phyloP scores from a whole-genome alignment of 2,888 invertebrate species.

The Xestia rhomboidea region DNA sequence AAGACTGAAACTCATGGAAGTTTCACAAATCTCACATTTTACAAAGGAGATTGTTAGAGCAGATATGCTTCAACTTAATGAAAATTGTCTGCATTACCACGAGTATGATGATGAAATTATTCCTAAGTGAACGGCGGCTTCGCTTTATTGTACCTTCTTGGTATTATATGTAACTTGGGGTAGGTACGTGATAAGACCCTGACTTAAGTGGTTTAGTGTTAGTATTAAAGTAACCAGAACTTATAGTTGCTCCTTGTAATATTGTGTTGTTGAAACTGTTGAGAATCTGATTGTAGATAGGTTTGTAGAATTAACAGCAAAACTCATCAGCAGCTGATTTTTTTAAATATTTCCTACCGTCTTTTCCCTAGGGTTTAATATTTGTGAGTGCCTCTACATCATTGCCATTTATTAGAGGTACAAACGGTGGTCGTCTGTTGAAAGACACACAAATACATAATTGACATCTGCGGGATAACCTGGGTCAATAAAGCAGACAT shows the following conservation, averaged over 20 bases:
- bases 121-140: conserved; percentile 58
- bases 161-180: conserved; percentile 34
- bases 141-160: conserved; percentile 39
- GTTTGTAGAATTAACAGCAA: not conserved
- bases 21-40: conserved; percentile 48
- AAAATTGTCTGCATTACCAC: conserved; percentile 63
- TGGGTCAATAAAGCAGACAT: not conserved
- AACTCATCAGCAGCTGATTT: not conserved
- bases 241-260: not conserved
- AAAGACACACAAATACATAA: not conserved
- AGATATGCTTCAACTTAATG: conserved; percentile 60
- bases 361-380: not conserved
- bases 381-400: not conserved
- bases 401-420: not conserved
- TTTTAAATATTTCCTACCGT: not conserved
- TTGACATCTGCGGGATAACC: not conserved
- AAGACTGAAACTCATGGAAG: conserved; percentile 26
- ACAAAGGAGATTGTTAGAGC: conserved; percentile 40
- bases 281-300: not conserved
- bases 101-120: conserved; percentile 64
- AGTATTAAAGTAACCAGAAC: conserved; percentile 17
- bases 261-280: not conserved
- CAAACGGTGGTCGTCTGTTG: not conserved
- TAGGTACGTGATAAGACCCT: conserved; percentile 35
- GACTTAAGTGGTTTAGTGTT: conserved; percentile 37